Base-by-base conservation (phyloP, 2,888 invertebrate species). In the Pyrgus malvae region DNA sequence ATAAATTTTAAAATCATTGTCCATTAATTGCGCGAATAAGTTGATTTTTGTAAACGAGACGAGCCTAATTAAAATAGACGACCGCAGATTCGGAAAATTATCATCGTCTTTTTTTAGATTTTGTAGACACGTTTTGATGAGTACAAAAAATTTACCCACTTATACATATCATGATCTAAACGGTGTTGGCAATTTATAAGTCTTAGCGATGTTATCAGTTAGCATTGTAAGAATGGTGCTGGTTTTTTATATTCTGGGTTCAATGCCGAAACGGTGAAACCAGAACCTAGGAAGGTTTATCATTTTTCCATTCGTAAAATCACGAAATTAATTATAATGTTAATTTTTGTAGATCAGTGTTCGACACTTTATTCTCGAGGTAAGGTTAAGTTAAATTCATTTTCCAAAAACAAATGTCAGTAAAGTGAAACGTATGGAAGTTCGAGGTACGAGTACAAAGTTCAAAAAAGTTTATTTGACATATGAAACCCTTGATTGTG, bases 101-200 rank as follows among this genome's bases (percentile, higher is more conserved):
- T 57, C 64, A 57, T 63, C 49, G 48, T 58, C 23, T 58, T 50
- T 63, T 63, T 37, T n/a, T 37, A 37, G 37, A 6, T 11, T 38
- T 38, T 64, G 61, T 35, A 41, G 23, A 58, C 61, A 60, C 40
- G 56, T 67, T 71, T 60, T 59, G 58, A 57, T 50, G 65, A 58
- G 56, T 58, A 59, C 59, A 67, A 68, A 66, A 67, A 63, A 59
- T 60, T 50, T 60, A 61, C n/a, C n/a, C n/a, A n/a, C n/a, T n/a
- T n/a, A n/a, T n/a, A n/a, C n/a, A 66, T 66, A 66, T 48, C 12
- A 50, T 53, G 29, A 53, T 29, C 45, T 49, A 65, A 70, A 68
- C 64, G 62, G 57, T 67, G 70, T 68, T 68, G 66, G 69, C 67
- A 60, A 70, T 70, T 71, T 71, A 74, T 71, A 69, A 72, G 58